Conservation (phyloP, 2,888 invertebrate species). For the Spodoptera littoralis region DNA sequence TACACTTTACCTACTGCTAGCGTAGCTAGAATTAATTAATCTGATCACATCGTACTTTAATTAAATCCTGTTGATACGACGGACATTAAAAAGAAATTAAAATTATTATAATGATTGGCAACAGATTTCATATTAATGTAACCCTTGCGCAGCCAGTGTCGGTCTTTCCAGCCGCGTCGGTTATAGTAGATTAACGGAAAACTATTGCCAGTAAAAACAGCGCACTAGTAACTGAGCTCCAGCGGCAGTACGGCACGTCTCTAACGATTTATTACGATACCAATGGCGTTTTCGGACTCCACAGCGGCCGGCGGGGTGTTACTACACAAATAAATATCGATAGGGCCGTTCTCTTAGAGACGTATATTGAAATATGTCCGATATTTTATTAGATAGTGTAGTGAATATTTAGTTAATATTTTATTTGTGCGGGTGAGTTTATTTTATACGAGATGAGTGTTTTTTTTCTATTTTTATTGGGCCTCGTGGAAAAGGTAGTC, state of each 20-base stretch:
- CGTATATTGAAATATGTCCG: constrained; percentile 78
- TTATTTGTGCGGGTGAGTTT: constrained; percentile 43
- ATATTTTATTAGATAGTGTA: constrained; percentile 77
- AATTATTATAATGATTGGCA: constrained; percentile 6
- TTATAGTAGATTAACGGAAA: constrained; percentile 71
- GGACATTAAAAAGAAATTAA: constrained; percentile 4
- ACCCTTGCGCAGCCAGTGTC: constrained; percentile 42
- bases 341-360: constrained; percentile 72
- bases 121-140: constrained; percentile 20
- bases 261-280: constrained; percentile 79
- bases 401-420: constrained; percentile 67
- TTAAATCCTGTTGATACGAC: not conserved
- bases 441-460: constrained; percentile 18
- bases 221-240: constrained; percentile 62
- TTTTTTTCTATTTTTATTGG: constrained; percentile 26
- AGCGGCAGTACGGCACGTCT: constrained; percentile 65
- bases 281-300: constrained; percentile 76
- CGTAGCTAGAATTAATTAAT: not conserved
- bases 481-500: constrained; percentile 16
- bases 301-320: constrained; percentile 72
- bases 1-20: not conserved
- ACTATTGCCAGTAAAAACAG: constrained; percentile 77
- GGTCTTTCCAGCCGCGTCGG: constrained; percentile 56
- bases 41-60: not conserved
- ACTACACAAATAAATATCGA: constrained; percentile 81